Evolutionary conservation across 1,140 invertebrate species (phyloP).

Genomic region (Aphaenogaster floridana): DNA sequence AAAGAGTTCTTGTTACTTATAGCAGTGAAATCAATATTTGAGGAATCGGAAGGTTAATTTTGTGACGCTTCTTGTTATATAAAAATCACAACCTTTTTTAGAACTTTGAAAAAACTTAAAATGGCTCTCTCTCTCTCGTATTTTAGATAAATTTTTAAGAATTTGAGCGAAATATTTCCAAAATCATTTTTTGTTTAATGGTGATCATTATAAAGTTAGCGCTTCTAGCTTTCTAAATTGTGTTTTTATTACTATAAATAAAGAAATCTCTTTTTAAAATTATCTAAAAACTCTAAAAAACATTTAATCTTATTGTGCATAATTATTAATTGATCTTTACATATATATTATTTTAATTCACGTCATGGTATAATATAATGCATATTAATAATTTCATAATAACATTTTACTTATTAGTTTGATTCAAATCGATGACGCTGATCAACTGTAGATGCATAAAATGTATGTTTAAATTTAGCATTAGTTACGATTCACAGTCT

Average conservation of each 20-base stretch:
- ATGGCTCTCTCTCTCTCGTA: background rate
- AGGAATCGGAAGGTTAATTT: background rate
- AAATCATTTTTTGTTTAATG: background rate
- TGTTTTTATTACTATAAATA: background rate
- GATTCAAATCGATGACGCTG: background rate
- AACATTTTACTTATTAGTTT: conserved; percentile 33
- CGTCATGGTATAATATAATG: background rate
- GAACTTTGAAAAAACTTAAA: background rate
- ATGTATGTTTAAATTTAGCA: conserved; percentile 17
- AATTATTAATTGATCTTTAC: conserved; percentile 12
- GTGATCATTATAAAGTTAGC: background rate
- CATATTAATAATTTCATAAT: conserved; percentile 18
- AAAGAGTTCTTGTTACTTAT: conserved; percentile 4
- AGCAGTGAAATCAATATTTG: conserved; percentile 8
- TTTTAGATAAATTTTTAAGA: background rate
- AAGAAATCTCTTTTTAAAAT: background rate
- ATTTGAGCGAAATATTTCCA: background rate
- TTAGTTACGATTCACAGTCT: conserved; percentile 28
- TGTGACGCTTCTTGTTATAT: background rate
- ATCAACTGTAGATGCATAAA: conserved; percentile 20
- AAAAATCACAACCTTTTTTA: background rate
- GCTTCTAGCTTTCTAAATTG: background rate
- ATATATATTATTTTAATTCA: conserved; percentile 13
- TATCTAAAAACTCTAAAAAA: background rate
- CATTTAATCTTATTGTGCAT: background rate